These are phyloP conservation scores for Lasioglossum pauxillum DNA, from an alignment of 2,888 invertebrate species.

Conservation along the genomic window DNA sequence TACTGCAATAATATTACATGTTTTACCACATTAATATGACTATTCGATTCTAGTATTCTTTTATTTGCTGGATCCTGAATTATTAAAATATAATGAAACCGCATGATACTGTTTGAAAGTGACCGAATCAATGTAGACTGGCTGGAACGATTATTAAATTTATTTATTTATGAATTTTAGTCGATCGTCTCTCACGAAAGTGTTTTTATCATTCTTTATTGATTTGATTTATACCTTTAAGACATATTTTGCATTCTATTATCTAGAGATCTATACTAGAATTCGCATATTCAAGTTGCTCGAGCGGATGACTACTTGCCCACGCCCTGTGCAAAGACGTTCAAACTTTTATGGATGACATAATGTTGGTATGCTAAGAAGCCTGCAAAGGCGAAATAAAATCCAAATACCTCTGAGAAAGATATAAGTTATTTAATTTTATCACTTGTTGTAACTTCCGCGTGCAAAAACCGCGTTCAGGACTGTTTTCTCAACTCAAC, in stretches of 20 bases:
- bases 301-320: background rate
- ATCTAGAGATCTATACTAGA: background rate
- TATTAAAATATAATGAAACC: no score
- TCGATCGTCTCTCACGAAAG: background rate
- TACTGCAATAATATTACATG: no score
- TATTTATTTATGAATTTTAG: background rate
- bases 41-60: no score
- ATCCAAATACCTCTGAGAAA: background rate
- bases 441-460: background rate
- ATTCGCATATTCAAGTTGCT: background rate
- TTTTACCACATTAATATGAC: no score
- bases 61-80: no score
- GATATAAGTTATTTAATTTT: constrained; percentile 1
- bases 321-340: background rate
- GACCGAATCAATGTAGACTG: no score
- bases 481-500: background rate
- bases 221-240: background rate
- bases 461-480: background rate
- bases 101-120: no score
- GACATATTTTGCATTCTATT: background rate
- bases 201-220: background rate
- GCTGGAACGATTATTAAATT: no score
- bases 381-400: background rate
- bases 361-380: background rate
- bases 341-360: constrained; percentile 1